These are phyloP conservation scores for Peromyscus californicus DNA, from an alignment of 2,113 vertebrate species.

Conservation along the genomic window DNA sequence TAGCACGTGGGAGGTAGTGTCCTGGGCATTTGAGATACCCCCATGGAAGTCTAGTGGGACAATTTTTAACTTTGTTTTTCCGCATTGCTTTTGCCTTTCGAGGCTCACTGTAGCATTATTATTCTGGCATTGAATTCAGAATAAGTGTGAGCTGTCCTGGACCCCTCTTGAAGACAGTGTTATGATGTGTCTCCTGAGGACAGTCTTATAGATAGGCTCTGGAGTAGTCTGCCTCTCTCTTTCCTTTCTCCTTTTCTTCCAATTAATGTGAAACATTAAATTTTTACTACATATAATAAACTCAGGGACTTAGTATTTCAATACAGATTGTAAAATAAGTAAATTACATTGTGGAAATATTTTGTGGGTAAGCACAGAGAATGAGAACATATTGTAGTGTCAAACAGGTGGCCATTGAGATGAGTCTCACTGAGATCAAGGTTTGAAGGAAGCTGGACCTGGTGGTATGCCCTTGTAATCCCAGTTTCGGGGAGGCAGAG, in stretches of 20 bases:
- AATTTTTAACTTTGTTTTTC: background rate
- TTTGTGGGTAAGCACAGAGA: background rate
- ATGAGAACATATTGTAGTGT: background rate
- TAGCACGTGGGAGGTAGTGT: background rate
- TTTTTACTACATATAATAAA: slow-evolving; percentile 36
- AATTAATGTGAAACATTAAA: background rate
- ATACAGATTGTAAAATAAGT: background rate
- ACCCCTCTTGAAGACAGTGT: background rate
- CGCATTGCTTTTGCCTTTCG: background rate
- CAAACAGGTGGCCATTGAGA: background rate
- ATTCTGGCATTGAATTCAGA: background rate
- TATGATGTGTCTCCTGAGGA: background rate
- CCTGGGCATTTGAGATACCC: background rate
- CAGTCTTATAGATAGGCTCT: background rate
- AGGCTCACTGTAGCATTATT: background rate
- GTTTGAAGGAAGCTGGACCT: background rate
- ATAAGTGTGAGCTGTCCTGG: background rate
- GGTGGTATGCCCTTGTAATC: background rate
- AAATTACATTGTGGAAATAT: background rate
- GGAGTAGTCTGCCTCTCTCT: background rate
- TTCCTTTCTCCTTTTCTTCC: background rate
- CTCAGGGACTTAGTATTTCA: background rate
- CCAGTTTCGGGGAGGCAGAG: background rate
- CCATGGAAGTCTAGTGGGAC: background rate
- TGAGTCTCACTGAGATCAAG: background rate